Percentiles rank a stretch among this genome's conserved stretches.
Conservation (phyloP, 2,888 invertebrate species). For the Linnaemya vulpina region DNA sequence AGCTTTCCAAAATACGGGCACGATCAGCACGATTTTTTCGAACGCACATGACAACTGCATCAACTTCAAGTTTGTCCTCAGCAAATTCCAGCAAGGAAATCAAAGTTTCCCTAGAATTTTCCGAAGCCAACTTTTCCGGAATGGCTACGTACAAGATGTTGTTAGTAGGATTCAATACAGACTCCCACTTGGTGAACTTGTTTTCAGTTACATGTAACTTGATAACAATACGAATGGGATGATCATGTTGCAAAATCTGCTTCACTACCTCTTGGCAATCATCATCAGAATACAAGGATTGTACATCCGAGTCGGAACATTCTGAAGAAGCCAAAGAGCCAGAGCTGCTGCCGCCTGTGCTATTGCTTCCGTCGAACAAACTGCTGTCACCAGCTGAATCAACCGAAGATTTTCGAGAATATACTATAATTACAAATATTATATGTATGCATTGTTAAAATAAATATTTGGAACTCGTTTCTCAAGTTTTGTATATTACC, state of each 20-base stretch:
- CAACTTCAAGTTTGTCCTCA: slow-evolving; percentile 94
- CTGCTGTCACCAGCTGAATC: slow-evolving; percentile 82
- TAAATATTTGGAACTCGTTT: background rate
- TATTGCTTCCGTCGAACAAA: slow-evolving; percentile 69
- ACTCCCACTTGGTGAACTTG: slow-evolving; percentile 92
- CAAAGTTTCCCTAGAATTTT: slow-evolving; percentile 97
- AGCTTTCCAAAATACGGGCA: slow-evolving; percentile 94
- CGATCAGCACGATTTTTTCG: slow-evolving; percentile 92
- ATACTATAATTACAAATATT: slow-evolving; percentile 74
- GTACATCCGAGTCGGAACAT: slow-evolving; percentile 81
- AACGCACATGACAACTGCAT: slow-evolving; percentile 90
- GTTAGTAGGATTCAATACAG: slow-evolving; percentile 85
- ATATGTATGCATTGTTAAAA: too few species aligned
- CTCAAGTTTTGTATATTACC: slow-evolving; percentile 76
- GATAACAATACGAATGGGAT: slow-evolving; percentile 89
- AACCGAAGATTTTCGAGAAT: slow-evolving; percentile 83
- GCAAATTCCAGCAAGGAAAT: slow-evolving; percentile 97
- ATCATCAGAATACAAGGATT: slow-evolving; percentile 81
- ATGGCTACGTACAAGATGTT: slow-evolving; percentile 94
- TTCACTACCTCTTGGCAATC: slow-evolving; percentile 84
- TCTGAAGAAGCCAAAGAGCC: slow-evolving; percentile 79
- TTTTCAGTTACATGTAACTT: slow-evolving; percentile 91
- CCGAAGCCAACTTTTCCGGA: slow-evolving; percentile 92
- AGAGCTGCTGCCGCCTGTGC: slow-evolving; percentile 73
- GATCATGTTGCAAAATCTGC: slow-evolving; percentile 88